phyloP scores from a whole-genome alignment of 2,113 vertebrate genomes.

The Megaceryle torquata region DNA sequence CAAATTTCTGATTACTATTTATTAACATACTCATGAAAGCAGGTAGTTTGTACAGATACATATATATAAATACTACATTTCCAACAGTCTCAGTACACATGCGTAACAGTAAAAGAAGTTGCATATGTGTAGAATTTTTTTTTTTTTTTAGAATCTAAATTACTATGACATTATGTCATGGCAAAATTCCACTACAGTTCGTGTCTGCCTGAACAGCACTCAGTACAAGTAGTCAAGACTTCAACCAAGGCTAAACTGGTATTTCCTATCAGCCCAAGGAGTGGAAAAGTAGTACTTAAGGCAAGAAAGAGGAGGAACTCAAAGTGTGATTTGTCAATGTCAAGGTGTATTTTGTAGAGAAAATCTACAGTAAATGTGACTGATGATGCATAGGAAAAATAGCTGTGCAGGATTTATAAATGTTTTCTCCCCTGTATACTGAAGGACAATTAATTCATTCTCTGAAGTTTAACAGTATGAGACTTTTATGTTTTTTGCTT shows the following conservation, averaged over 20 bases:
- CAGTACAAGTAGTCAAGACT: background rate
- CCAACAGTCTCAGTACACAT: background rate
- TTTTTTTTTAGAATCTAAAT: background rate
- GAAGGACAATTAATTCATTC: background rate
- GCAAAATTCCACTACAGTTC: background rate
- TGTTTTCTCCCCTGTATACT: background rate
- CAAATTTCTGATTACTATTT: background rate
- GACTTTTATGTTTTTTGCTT: background rate
- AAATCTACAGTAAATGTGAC: background rate
- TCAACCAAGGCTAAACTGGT: background rate
- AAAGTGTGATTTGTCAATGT: background rate
- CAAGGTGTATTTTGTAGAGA: background rate
- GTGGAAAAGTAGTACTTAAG: background rate
- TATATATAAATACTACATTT: background rate
- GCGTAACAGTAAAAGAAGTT: background rate
- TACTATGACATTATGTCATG: background rate
- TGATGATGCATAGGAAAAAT: background rate
- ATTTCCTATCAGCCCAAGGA: background rate
- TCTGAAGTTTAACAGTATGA: background rate
- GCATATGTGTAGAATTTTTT: rapidly evolving
- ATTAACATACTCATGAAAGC: background rate
- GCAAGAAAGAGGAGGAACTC: background rate
- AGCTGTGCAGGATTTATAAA: background rate
- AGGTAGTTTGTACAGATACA: background rate
- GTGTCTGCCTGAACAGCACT: background rate